Percentiles rank a stretch among this genome's conserved stretches.
Evolutionary conservation across 1,140 invertebrate genomes (phyloP).

Genomic region (Paracyclopina nana): DNA sequence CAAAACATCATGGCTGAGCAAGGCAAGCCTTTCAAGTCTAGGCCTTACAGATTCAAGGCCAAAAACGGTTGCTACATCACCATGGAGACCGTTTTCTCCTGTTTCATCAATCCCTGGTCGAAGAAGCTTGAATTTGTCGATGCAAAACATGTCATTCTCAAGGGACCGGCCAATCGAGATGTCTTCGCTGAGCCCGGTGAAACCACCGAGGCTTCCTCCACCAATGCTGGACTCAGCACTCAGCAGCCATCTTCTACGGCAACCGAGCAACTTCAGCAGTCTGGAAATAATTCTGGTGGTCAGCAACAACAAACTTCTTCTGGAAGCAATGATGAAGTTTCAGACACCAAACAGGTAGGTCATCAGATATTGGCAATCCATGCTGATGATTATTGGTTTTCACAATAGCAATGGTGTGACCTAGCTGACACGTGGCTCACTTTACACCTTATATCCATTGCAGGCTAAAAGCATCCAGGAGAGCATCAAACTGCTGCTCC

Average conservation of each 20-base stretch:
- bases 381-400: too few species aligned
- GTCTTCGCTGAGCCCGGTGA: neutral
- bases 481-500: neutral
- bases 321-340: too few species aligned
- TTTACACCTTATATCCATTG: too few species aligned
- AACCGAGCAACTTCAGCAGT: too few species aligned
- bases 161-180: conserved; percentile 24
- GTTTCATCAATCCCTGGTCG: conserved; percentile 83
- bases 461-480: conserved; percentile 3
- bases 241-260: too few species aligned
- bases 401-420: too few species aligned
- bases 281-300: too few species aligned
- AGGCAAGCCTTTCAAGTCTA: conserved; percentile 47
- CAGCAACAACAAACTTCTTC: too few species aligned
- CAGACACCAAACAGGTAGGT: too few species aligned
- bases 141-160: conserved; percentile 60
- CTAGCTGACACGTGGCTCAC: too few species aligned
- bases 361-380: too few species aligned
- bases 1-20: conserved; percentile 30
- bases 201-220: neutral
- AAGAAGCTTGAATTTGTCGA: conserved; percentile 72
- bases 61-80: conserved; percentile 62
- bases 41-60: conserved; percentile 52
- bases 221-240: too few species aligned
- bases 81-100: conserved; percentile 77